Evolutionary conservation across 1,140 invertebrate species (phyloP).

Genomic region (Copidosoma floridanum): DNA sequence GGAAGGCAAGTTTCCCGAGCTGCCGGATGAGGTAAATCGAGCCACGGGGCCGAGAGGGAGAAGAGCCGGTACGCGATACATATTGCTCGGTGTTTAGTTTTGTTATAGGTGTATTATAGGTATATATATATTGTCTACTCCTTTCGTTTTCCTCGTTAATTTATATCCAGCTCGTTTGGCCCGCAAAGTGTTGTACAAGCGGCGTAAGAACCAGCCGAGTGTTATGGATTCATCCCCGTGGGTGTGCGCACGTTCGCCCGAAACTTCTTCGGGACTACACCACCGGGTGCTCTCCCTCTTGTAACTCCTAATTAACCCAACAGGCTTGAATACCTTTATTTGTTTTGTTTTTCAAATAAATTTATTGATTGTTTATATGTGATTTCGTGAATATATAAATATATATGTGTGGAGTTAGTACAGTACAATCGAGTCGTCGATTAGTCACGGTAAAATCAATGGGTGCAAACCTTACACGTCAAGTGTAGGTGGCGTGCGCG

Average conservation of each 20-base stretch:
- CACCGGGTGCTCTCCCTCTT: too few relatives aligned
- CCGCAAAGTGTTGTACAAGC: not conserved
- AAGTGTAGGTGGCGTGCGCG: too few relatives aligned
- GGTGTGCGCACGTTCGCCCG: not conserved
- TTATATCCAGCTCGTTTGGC: slow-evolving; percentile 2
- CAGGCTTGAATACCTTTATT: too few relatives aligned
- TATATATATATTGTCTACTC: too few relatives aligned
- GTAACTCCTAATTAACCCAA: too few relatives aligned
- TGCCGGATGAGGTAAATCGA: not conserved
- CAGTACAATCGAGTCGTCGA: too few relatives aligned
- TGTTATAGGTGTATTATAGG: too few relatives aligned
- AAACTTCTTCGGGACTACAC: not conserved
- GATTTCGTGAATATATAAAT: too few relatives aligned
- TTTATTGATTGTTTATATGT: too few relatives aligned
- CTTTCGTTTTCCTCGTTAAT: slow-evolving; percentile 16
- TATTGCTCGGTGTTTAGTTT: not conserved
- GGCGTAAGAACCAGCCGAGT: not conserved
- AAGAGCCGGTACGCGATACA: not conserved
- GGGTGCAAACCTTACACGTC: not conserved
- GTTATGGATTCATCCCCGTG: not conserved
- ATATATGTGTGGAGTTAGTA: too few relatives aligned
- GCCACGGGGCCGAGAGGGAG: too few relatives aligned
- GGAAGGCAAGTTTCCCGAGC: not conserved
- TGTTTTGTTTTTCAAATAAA: too few relatives aligned
- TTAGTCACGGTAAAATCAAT: slow-evolving; percentile 8